Percentiles rank a stretch among this genome's conserved stretches.
Evolutionary conservation across 2,888 invertebrate genomes (phyloP).

Genomic region (Amphipoea lucens): DNA sequence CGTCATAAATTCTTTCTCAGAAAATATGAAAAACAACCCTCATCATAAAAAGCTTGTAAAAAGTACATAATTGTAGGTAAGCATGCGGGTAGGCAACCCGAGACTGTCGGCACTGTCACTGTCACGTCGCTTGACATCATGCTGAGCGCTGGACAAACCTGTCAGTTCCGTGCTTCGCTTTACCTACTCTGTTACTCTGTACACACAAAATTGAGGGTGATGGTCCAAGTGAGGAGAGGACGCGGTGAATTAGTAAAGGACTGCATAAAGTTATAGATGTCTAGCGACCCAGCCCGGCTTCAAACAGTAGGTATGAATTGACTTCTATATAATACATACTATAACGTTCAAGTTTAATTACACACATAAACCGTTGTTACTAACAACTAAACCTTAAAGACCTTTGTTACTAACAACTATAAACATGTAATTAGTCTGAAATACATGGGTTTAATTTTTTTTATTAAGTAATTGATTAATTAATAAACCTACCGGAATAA

Average conservation of each 20-base stretch:
- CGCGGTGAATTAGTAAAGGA: not conserved
- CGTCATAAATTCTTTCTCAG: not conserved
- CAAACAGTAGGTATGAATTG: no score
- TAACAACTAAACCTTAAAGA: no score
- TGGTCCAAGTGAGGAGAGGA: conserved; percentile 9
- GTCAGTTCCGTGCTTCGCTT: conserved; percentile 50
- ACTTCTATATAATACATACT: no score
- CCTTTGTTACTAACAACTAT: no score
- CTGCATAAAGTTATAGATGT: not conserved
- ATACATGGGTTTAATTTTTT: no score
- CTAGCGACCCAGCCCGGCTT: no score
- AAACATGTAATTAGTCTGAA: no score
- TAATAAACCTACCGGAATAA: no score
- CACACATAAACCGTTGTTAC: no score
- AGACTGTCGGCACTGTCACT: conserved; percentile 33
- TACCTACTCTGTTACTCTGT: conserved; percentile 19
- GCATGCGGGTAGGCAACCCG: conserved; percentile 12
- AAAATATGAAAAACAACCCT: not conserved
- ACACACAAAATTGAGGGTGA: conserved; percentile 14
- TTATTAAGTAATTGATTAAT: no score
- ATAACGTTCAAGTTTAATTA: no score
- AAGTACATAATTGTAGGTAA: conserved; percentile 11
- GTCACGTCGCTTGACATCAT: conserved; percentile 45
- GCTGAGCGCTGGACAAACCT: conserved; percentile 41
- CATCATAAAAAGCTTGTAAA: conserved; percentile 15